Evolutionary conservation across 37 sponge, comb jelly and placozoan genomes (phyloP), one percentile per base, ranked within the genome.

Genomic region (Beroe forskalii): DNA sequence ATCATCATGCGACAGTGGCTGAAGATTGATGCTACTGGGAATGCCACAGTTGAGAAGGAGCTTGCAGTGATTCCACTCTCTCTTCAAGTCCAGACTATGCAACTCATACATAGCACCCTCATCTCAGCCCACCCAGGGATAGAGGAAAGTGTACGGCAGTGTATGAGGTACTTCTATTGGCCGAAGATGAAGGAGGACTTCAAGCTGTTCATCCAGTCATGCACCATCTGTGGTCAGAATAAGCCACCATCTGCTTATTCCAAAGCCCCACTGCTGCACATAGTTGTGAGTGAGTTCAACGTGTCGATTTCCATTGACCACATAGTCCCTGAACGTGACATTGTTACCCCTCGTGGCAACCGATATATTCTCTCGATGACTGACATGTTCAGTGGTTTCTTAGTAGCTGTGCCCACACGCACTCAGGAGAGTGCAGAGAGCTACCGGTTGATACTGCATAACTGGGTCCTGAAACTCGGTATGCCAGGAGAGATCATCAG

Each of bases 91-190:
- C 30, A 64, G 17, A 64, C 31, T 64, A 64, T 64, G 66, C 25
- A 64, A 23, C 66, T 64, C 4, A 30, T 64, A 23, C 66, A 36
- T 38, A 14, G 27, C 22, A 36, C 19, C 8, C 19, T 38, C 40
- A 32, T 37, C 20, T 38, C 19, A 8, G 38, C 28, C 3, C 76
- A 72, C 27, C 40, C 76, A 1, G 76, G 76, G 30, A 36, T 72
- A 2, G 40, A 72, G 3, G 27, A 32, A 8, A 38, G 40, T 72
- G 40, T 38, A 1, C 38, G 19, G 9, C 20, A 36, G 38, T 72
- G 38, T 14, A 8, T 17, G 40, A 37, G 40, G 76, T 72, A 36
- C 40, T 72, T 38, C 40, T 72, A 72, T 37, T 72, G 76, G 76
- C 76, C 76, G 30, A 36, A 36, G 40, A 72, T 72, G 76, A 27